These are phyloP conservation scores for Heterochromis multidens DNA, from an alignment of 2,113 vertebrate genomes.

Conservation along the genomic window DNA sequence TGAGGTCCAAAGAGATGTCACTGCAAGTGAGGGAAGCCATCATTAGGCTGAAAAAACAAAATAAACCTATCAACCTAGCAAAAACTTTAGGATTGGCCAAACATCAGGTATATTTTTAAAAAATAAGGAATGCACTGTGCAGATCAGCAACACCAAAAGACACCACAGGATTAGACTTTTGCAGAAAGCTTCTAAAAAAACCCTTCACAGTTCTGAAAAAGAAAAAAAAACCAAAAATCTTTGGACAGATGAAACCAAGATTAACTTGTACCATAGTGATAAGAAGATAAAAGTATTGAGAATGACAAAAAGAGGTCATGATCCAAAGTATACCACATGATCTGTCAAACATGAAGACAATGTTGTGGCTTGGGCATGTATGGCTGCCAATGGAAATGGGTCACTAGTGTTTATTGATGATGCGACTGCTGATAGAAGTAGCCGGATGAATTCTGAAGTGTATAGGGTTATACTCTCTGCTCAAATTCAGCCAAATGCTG, in stretches of 20 bases:
- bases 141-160: not conserved
- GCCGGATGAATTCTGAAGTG: rapidly evolving
- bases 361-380: not conserved
- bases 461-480: rapidly evolving
- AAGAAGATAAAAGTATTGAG: not conserved
- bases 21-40: not conserved
- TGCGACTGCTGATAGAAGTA: not conserved
- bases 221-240: too few relatives aligned
- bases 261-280: not conserved
- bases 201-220: not conserved
- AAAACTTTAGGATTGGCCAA: not conserved
- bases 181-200: not conserved
- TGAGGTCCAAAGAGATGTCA: not conserved
- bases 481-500: not conserved
- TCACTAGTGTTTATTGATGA: not conserved
- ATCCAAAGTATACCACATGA: not conserved
- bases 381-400: not conserved
- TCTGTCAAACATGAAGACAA: not conserved
- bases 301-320: not conserved
- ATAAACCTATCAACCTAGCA: rapidly evolving
- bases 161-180: not conserved
- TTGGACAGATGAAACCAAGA: not conserved
- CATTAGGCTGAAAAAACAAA: not conserved
- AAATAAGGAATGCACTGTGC: not conserved
- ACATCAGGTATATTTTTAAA: not conserved